Conservation (phyloP, 2,888 invertebrate genomes). For the Aphidoletes aphidimyza region DNA sequence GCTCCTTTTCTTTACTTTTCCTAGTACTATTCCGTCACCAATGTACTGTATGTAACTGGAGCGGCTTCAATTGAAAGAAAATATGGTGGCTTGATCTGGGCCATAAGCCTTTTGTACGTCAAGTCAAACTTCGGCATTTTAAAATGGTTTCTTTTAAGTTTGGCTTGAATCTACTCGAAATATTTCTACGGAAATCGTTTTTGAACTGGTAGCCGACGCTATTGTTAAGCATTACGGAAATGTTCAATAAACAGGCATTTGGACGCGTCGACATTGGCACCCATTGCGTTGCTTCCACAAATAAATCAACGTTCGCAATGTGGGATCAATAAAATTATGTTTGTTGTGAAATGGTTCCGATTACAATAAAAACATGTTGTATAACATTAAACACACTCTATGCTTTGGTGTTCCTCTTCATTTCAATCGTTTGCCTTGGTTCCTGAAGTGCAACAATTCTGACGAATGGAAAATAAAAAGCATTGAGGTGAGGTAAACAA, state of each 20-base stretch:
- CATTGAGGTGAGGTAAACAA: conserved; percentile 32
- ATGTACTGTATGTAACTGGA: too few species aligned
- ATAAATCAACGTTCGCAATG: not conserved
- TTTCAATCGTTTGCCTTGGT: not conserved
- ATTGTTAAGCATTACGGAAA: not conserved
- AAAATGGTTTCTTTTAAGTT: not conserved
- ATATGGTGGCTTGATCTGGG: too few species aligned
- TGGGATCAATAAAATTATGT: conserved; percentile 13
- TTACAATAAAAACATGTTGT: not conserved
- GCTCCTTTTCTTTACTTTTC: too few species aligned
- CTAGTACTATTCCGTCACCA: too few species aligned
- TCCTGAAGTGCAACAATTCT: conserved; percentile 24
- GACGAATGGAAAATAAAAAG: not conserved
- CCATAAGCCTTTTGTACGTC: too few species aligned
- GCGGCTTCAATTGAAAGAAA: too few species aligned
- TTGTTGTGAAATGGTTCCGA: conserved; percentile 37
- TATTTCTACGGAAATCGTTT: not conserved
- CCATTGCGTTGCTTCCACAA: not conserved
- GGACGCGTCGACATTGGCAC: not conserved
- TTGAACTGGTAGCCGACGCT: not conserved
- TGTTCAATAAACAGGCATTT: not conserved
- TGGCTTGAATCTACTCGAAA: not conserved
- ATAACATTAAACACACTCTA: too few species aligned
- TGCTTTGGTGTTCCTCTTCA: not conserved
- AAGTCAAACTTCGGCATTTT: too few species aligned